These are phyloP conservation scores for Peucedramus taeniatus DNA, from an alignment of 2,113 vertebrate genomes.

Conservation along the genomic window DNA sequence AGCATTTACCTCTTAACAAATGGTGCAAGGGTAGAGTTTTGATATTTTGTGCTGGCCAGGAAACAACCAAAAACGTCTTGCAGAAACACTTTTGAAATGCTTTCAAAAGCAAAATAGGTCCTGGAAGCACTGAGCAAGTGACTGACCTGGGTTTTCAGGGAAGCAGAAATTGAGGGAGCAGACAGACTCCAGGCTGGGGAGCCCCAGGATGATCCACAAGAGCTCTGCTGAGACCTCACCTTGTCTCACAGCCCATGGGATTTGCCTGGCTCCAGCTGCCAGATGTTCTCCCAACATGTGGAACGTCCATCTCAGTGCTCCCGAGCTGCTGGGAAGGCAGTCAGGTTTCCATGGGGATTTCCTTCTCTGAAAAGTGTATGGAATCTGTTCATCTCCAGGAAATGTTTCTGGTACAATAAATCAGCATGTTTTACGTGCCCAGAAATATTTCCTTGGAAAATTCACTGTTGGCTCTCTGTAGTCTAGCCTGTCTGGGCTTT, in stretches of 20 bases:
- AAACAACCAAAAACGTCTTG: not conserved
- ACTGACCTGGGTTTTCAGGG: not conserved
- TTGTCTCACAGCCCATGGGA: not conserved
- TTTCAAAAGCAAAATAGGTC: not conserved
- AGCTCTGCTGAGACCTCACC: fast-evolving
- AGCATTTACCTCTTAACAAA: not conserved
- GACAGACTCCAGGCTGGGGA: not conserved
- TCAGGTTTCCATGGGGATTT: slow-evolving; percentile 57
- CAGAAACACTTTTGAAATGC: not conserved
- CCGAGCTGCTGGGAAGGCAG: not conserved
- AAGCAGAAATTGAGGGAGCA: not conserved
- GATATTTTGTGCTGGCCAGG: not conserved
- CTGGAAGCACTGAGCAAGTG: not conserved
- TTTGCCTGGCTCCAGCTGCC: not conserved
- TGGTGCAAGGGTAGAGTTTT: not conserved
- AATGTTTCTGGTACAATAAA: not conserved
- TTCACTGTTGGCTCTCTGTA: not conserved
- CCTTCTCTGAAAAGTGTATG: not conserved
- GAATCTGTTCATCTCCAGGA: not conserved
- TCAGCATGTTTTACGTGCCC: not conserved
- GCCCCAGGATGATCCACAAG: not conserved
- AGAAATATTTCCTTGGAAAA: slow-evolving; percentile 15
- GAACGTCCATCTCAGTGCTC: fast-evolving
- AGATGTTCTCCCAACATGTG: not conserved
- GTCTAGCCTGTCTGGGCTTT: not conserved